A percentile compares a stretch with the other conserved stretches of the same genome.
phyloP scores from a whole-genome alignment of 2,797 vertebrate species.

The Leptodactylus fallax region DNA sequence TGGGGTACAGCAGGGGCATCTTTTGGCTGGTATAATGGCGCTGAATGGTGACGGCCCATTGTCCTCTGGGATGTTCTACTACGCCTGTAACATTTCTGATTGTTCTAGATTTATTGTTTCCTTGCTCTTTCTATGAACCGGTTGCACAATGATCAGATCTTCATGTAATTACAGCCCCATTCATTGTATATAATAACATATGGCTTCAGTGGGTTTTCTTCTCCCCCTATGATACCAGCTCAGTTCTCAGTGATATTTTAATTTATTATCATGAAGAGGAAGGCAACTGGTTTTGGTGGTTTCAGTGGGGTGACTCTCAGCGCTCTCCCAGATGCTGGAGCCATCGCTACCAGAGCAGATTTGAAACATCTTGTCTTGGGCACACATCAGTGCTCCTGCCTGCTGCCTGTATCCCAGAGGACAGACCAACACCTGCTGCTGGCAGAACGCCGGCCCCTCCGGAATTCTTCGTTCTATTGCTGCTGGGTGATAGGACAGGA shows the following conservation, averaged over 20 bases:
- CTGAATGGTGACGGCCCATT: background rate
- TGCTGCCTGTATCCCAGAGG: constrained; percentile 86
- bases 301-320: constrained; percentile 76
- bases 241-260: constrained; percentile 72
- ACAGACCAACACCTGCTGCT: constrained; percentile 89
- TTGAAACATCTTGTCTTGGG: constrained; percentile 84
- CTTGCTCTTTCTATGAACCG: background rate
- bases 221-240: constrained; percentile 64
- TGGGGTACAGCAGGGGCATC: background rate
- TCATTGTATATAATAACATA: constrained; percentile 62
- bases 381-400: constrained; percentile 87
- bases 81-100: background rate
- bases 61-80: background rate
- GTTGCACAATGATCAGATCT: background rate
- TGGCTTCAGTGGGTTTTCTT: background rate
- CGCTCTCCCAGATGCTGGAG: constrained; percentile 82
- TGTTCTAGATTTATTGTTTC: background rate
- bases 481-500: constrained; percentile 80
- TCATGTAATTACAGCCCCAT: constrained; percentile 51
- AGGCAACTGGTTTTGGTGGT: constrained; percentile 79
- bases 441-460: constrained; percentile 79
- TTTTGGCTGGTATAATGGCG: background rate
- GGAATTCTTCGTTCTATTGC: constrained; percentile 82
- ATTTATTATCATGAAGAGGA: constrained; percentile 73
- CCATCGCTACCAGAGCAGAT: constrained; percentile 78